A percentile compares a stretch with the other conserved stretches of the same genome.
These are phyloP conservation scores for Petrolisthes manimaculis DNA, from an alignment of 2,888 invertebrate species.

Conservation along the genomic window DNA sequence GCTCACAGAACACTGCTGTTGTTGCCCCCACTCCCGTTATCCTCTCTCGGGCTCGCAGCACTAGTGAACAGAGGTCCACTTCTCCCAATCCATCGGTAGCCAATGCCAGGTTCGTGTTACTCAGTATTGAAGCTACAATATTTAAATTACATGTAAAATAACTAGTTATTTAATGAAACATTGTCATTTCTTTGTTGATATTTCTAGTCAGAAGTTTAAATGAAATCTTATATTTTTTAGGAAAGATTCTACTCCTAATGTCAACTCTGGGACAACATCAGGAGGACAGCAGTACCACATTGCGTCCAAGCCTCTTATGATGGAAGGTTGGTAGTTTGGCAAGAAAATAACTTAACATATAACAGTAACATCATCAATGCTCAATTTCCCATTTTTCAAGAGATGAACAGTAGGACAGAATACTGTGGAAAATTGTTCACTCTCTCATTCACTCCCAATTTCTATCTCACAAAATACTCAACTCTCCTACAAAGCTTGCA, in stretches of 20 bases:
- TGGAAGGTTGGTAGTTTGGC: constrained; percentile 50
- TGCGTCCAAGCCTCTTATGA: constrained; percentile 49
- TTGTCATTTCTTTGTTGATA: background rate
- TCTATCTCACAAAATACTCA: no score
- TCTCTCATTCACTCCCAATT: no score
- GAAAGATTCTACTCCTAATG: constrained; percentile 53
- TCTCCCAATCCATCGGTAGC: constrained; percentile 43
- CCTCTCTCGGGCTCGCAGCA: constrained; percentile 51
- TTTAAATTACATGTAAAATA: no score
- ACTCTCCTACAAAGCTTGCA: no score
- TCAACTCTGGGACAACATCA: constrained; percentile 28
- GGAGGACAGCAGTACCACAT: constrained; percentile 56
- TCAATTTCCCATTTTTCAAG: no score
- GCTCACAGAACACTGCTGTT: constrained; percentile 34
- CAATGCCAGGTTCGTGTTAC: constrained; percentile 29
- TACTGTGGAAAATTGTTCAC: no score
- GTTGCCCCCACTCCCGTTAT: constrained; percentile 51
- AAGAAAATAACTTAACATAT: background rate
- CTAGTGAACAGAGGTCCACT: constrained; percentile 50
- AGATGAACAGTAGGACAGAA: no score
- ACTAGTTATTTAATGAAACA: background rate
- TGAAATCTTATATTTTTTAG: constrained; percentile 7
- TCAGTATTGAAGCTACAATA: no score
- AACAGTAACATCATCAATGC: no score
- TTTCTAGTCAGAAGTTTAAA: background rate